phyloP scores from a whole-genome alignment of 2,113 vertebrate species.

The Centropristis striata region DNA sequence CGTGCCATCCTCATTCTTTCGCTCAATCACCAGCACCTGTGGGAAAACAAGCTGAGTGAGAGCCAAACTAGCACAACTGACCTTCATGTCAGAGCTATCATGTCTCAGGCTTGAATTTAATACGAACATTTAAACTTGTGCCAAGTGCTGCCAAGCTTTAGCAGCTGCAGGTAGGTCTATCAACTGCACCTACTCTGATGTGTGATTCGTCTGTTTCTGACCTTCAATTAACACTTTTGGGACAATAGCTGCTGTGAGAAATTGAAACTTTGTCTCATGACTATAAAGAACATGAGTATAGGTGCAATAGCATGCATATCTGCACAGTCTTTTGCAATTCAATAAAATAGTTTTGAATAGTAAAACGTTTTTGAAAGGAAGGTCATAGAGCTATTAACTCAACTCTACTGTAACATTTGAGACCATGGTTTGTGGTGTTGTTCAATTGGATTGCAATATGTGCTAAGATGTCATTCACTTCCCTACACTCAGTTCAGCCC shows the following conservation, averaged over 20 bases:
- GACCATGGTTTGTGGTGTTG: neutral
- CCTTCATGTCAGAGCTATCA: slow-evolving; percentile 23
- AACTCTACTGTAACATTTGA: neutral
- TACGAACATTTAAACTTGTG: neutral
- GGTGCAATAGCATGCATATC: neutral
- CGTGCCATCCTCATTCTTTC: slow-evolving; percentile 95
- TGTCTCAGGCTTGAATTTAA: slow-evolving; percentile 26
- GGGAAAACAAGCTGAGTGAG: slow-evolving; percentile 57
- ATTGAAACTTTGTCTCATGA: neutral
- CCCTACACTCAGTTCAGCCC: neutral
- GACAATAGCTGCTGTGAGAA: neutral
- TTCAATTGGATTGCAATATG: neutral
- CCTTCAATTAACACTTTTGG: neutral
- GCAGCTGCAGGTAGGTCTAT: neutral
- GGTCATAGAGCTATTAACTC: neutral
- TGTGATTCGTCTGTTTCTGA: neutral
- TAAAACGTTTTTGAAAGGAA: neutral
- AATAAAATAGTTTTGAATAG: neutral
- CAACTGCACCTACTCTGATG: neutral
- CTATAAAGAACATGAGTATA: neutral
- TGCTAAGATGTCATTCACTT: neutral
- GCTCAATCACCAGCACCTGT: slow-evolving; percentile 96
- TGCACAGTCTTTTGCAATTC: neutral
- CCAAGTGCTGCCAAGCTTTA: neutral
- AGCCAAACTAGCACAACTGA: slow-evolving; percentile 6